A percentile compares a stretch with the other conserved stretches of the same genome.
These are phyloP conservation scores for Semicossyphus pulcher DNA, from an alignment of 2,113 vertebrate species.

Conservation along the genomic window DNA sequence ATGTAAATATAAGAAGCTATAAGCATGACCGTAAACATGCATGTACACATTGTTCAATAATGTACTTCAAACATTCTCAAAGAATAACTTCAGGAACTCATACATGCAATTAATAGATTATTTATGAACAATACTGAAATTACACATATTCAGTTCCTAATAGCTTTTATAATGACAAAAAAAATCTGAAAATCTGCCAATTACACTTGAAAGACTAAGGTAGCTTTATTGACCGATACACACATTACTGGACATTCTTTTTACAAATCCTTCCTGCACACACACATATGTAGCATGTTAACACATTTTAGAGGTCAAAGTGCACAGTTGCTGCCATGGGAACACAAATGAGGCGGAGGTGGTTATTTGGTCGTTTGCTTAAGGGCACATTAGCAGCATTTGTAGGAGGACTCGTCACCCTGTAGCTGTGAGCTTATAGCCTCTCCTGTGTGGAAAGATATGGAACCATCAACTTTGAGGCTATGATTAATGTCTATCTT, in stretches of 20 bases:
- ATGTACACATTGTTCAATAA: not conserved
- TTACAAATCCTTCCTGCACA: conserved; percentile 25
- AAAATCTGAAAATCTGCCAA: not conserved
- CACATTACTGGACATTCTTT: not conserved
- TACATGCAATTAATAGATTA: not conserved
- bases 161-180: not conserved
- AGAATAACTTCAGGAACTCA: conserved; percentile 3
- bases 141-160: not conserved
- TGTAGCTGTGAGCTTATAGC: not conserved
- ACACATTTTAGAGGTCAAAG: conserved; percentile 14
- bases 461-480: not conserved
- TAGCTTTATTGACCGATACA: not conserved
- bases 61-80: conserved; percentile 24
- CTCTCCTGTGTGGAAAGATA: not conserved
- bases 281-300: conserved; percentile 1
- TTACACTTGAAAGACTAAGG: not conserved
- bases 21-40: not conserved
- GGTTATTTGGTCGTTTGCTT: not conserved
- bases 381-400: not conserved
- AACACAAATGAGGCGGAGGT: not conserved
- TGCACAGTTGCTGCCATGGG: not conserved
- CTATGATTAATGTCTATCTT: not conserved
- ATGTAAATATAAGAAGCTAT: conserved; percentile 6
- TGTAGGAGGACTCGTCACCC: not conserved
- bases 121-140: conserved; percentile 1